Evolutionary conservation across 2,888 invertebrate species (phyloP), one percentile per base, ranked within the genome.

Genomic region (Alloplasta piceator): DNA sequence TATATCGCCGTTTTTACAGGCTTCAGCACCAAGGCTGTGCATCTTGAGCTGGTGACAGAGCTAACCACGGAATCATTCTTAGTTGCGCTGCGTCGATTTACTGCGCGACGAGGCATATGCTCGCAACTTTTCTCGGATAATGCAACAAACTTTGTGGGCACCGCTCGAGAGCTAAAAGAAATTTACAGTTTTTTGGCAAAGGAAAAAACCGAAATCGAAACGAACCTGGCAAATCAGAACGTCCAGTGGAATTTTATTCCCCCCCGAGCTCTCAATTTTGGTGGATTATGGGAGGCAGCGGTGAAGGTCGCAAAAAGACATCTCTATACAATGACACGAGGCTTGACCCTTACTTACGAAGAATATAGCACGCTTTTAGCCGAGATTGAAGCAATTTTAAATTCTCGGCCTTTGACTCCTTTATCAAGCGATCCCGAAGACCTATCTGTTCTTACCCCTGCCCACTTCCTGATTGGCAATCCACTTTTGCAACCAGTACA

Each of bases 61-160:
- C 66, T 90, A 1, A 80, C 87, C 0, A 85, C 86, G 0, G 86
- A 89, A 16, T 85, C 83, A 0, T 91, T 91, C 74, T 9, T 91
- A 5, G 87, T 87, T 0, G 82, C 87, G 0, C 77, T 90, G 0
- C 73, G 85, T 6, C 67, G 89, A 61, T 91, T 91, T 68, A 76
- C 87, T 0, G 72, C 87, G 1, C 39, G 89, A 9, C 58, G 89
- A 58, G 90, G 90, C 4, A 63, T 81, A n/a, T 85, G 85, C 0
- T n/a, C 56, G 10, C 78, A 88, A 2, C 75, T 91, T 0, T 87
- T 83, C 63, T 87, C 87, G 4, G 91, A 91, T 68, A 88, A 89
- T 41, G 89, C 87, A 5, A 86, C 86, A 3, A 91, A 89, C 78
- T 91, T 89, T 72, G 84, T 89, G 4, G 89, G 88, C 3, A 88